Base-by-base conservation (phyloP, 1,140 invertebrate species). In the Dendroctonus valens region DNA sequence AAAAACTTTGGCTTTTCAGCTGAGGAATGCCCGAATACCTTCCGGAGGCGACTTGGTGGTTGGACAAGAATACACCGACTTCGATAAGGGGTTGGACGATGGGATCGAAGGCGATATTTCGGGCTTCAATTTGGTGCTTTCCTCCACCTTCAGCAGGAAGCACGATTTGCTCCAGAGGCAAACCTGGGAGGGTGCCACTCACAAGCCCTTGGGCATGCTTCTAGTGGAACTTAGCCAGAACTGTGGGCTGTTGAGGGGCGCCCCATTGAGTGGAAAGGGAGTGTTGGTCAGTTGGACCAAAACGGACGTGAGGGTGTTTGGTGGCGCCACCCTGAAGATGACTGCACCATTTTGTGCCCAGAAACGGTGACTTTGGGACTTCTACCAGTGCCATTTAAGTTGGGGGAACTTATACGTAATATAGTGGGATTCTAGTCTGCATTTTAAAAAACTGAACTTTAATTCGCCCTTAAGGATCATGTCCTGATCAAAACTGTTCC, bases 71-170 rank as follows among this genome's bases (percentile, higher is more conserved):
- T 86, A 84, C 67, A 83, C 84, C 5, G 84, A 87, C 71, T 83
- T 84, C 58, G 83, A 87, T 79, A 86, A 83, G 73, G 80, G 85
- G 11, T 73, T 83, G 26, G 83, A 85, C 51, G 86, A 85, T 46
- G 87, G 87, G 3, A 82, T 88, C 51, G 86, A 88, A 77, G 87
- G 87, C 5, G 81, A 86, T 66, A 81, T 88, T 53, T 83, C 84
- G 68, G 86, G 86, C n/a, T 86, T 86, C 70, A 87, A 87, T 69
- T 82, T 89, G 69, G 79, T 88, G 5, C 69, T 87, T 40, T 76
- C 77, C 0, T 84, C 86, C 9, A 84, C 84, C 6, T 83, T 85
- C 55, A 44, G 53, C 26, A 26, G 26, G 26, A 1, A 3, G 26
- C 1, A 26, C 26, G 26, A 26, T 26, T 26, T 26, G 26, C 26